Evolutionary conservation across 2,797 vertebrate species (phyloP), one percentile per base, ranked within the genome.

Genomic region (Nyctalus aviator): DNA sequence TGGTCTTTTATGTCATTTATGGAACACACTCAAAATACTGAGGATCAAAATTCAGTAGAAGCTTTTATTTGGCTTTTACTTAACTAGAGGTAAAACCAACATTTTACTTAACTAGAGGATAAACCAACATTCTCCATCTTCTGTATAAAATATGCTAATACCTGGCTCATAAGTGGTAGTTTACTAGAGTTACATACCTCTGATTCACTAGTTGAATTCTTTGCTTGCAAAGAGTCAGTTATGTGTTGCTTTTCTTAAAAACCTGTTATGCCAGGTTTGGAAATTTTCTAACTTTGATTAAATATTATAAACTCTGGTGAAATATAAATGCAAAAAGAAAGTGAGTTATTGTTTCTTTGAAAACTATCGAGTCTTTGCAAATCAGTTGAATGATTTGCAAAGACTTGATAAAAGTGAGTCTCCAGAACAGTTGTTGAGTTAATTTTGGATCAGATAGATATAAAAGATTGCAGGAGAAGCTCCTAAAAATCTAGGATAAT

Each of bases 251-350:
- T 95, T 95, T 83, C 66, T 84, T 78, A 17, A 87, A 46, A 78
- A 64, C 46, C 78, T 86, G 1, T 88, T 35, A 77, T 78, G 20
- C 23, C 46, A 88, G 21, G 15, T 75, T 78, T 91, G 13, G 18
- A 9, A 62, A 94, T 79, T 82, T 72, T 41, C 10, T 72, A 69
- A 87, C 87, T 57, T 78, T 85, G 59, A 32, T 78, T 73, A 69
- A 76, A 21, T 79, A n/a, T 71, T 83, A 21, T 85, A 5, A 89
- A 53, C 59, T 76, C 35, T 77, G 30, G 46, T 91, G 25, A 88
- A 88, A 79, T 85, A 32, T 57, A 32, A 93, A 91, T 66, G 18
- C 20, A 71, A 30, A 94, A 84, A 76, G 81, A 81, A 92, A 88
- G 9, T 41, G 2, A 87, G 15, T 82, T 81, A 37, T n/a, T 79